A percentile compares a stretch with the other conserved stretches of the same genome.
Evolutionary conservation across 1,140 invertebrate species (phyloP).

Genomic region (Macrobrachium nipponense): DNA sequence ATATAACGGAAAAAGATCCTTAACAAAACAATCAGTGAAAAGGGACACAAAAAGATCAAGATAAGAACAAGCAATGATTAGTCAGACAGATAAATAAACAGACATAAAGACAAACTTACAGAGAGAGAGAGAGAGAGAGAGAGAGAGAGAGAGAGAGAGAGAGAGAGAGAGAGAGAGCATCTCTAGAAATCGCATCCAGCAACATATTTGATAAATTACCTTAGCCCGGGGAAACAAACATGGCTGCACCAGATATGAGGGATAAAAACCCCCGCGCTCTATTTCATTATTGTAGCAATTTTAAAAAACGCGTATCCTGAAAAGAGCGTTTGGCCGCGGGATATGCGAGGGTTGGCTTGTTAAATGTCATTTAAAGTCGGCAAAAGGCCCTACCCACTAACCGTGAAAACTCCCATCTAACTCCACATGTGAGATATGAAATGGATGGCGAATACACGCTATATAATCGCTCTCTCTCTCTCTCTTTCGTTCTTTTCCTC

Average conservation of each 20-base stretch:
- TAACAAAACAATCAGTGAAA: no score
- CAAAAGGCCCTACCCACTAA: neutral
- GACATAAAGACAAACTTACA: constrained; percentile 1
- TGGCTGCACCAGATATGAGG: neutral
- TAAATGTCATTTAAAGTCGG: constrained; percentile 12
- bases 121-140: constrained; percentile 27
- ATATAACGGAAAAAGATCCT: no score
- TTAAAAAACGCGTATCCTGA: constrained; percentile 8
- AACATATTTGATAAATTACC: constrained; percentile 22
- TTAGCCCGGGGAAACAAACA: neutral
- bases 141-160: neutral
- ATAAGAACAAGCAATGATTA: neutral
- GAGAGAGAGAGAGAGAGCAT: neutral
- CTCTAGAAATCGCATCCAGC: neutral
- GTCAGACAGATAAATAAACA: neutral
- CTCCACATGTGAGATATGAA: neutral
- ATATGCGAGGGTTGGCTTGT: constrained; percentile 10
- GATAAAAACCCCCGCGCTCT: constrained; percentile 3
- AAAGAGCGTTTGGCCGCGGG: neutral
- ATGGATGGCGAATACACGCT: neutral
- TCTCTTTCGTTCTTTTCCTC: neutral
- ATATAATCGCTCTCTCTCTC: neutral
- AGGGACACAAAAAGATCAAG: neutral
- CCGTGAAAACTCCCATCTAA: neutral
- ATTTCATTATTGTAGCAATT: constrained; percentile 23